Evolutionary conservation across 2,888 invertebrate species (phyloP), one percentile per base, ranked within the genome.

Genomic region (Cephonodes hylas): DNA sequence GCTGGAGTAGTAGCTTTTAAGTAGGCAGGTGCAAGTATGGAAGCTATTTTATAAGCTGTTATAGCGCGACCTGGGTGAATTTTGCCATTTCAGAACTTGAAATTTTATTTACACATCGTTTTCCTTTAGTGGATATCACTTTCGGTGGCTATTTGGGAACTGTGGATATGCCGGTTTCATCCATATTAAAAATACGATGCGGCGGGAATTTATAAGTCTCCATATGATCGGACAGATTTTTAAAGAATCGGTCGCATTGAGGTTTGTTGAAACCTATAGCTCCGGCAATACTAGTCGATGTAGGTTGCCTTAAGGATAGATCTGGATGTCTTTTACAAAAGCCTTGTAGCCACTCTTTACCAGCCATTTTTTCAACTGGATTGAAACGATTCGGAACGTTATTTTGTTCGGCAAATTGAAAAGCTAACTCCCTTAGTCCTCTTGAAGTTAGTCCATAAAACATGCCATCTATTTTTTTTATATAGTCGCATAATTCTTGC

Each of bases 81-180:
- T 34, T 5, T 10, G 6, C 44, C n/a, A 6, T 44, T 44, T 44
- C 15, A 15, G 44, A 6, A n/a, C 44, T 44, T 6, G 44, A 44
- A n/a, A 44, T 44, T n/a, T 44, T 44, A n/a, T 44, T 13, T 44
- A 44, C 44, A 44, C 44, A 44, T 5, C 44, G 44, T 44, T 44
- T 44, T 10, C 44, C 44, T 15, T 44, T 44, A 44, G 44, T 44
- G 5, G 44, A 8, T 10, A 62, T 8, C 8, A 66, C 63, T 59
- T 65, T 66, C 3, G 64, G 65, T 15, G 18, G 13, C 31, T 62
- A 63, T 23, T 66, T 64, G 10, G 63, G 60, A 73, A 75, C 68
- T 3, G 66, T 66, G 1, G 63, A 58, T 10, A 66, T 58, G 18
- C 68, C 65, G 2, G 66, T 65, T 25, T 69, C 68, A 38, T 66